Base-by-base conservation (phyloP, 2,797 vertebrate species). In the Ibycter americanus region DNA sequence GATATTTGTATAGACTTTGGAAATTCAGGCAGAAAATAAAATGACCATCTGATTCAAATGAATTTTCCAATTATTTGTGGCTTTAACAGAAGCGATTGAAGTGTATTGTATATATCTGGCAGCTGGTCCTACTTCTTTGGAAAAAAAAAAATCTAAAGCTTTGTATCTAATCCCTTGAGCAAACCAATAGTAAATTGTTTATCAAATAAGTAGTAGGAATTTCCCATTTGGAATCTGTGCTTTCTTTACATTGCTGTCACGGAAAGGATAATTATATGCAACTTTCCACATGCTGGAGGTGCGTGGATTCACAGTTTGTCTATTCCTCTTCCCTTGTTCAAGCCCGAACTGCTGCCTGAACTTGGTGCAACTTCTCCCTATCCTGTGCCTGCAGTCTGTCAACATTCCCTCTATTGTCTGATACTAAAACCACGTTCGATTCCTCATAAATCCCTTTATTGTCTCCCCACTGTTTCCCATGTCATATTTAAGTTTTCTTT, bases 41-140 rank as follows among this genome's bases (percentile, higher is more conserved):
- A 83, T 42, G 72, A 68, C 90, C 87, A n/a, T 89, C 92, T 66
- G 56, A 91, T 97, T 96, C 78, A 67, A 93, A 93, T 91, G 97
- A 88, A 84, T 94, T 97, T 96, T 89, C 59, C 73, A 94, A 83
- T 97, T 94, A 74, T 96, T 95, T 78, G 92, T 94, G 96, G 95
- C 93, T 96, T 97, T 97, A 89, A 70, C 92, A 56, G 88, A 77
- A 89, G 87, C 54, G 78, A 90, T 92, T 97, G 96, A 94, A 97
- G 96, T 92, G 86, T 58, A 74, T 65, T 94, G 83, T 88, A 56
- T 92, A 21, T 83, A 87, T 94, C 83, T 94, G 90, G 92, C 94
- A 97, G 95, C 93, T 97, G 94, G 74, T 93, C 97, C 90, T 88
- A 23, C 86, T 89, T 76, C 62, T 93, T 87, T 83, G 90, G 51